Base-by-base conservation (phyloP, 1,140 invertebrate species). In the Elysia chlorotica region DNA sequence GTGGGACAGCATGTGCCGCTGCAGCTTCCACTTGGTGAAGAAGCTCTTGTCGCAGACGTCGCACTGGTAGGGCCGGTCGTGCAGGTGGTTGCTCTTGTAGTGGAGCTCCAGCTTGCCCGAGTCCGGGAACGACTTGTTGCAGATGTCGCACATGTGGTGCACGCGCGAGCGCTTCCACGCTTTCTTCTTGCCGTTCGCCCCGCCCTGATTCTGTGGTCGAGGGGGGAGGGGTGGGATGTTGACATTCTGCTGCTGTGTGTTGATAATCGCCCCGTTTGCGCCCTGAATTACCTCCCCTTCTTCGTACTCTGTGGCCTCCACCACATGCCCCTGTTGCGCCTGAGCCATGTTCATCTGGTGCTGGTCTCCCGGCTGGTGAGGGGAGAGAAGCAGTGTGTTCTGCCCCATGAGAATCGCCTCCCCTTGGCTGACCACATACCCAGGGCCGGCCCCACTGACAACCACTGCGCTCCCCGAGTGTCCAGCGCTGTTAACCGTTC, bases 51-150 rank as follows among this genome's bases (percentile, higher is more conserved):
- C 70, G 37, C 74, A 75, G 23, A 63, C 48, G 35, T 68, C 69
- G 56, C 74, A 74, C 33, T 70, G 57, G 48, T 62, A 74, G 2
- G 66, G 74, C n/a, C 66, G 35, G 41, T 75, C 65, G 14, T 75
- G 56, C 6, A 68, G 23, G 19, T 68, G 67, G 31, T 75, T 68
- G 54, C 30, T 33, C 48, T 71, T 70, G 17, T 65, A 38, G 54
- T 75, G 74, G 28, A 59, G 35, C 30, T 71, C 54, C 59, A 75
- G 57, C 37, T 71, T 70, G 61, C 41, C 31, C 5, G 31, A 56
- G 25, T 65, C 63, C 19, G 30, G 30, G 37, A 71, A 75, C n/a
- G 41, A 25, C 25, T 65, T 71, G 63, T 66, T 66, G 38, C 74
- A 75, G 33, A 71, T 71, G 31, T 71, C 61, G 65, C 74, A 75